phyloP scores from a whole-genome alignment of 2,888 invertebrate genomes.

The Conus canariensis region DNA sequence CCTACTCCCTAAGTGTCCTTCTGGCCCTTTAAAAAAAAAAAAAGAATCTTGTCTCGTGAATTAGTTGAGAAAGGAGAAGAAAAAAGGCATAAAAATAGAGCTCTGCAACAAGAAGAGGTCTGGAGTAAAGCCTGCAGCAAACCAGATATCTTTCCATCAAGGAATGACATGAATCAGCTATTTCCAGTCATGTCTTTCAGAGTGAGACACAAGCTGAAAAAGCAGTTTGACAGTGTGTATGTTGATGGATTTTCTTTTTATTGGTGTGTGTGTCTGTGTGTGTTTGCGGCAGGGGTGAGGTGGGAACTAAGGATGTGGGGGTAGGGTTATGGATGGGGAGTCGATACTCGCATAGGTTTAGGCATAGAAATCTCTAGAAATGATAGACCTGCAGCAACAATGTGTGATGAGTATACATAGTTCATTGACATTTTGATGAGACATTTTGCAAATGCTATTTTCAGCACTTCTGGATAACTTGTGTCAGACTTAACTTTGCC shows the following conservation, averaged over 20 bases:
- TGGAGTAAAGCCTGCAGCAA: not conserved
- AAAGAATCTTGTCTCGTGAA: not conserved
- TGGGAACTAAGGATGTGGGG: not conserved
- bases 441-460: too few species aligned
- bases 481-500: too few species aligned
- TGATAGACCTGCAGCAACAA: too few species aligned
- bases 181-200: slow-evolving; percentile 16
- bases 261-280: not conserved
- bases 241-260: not conserved
- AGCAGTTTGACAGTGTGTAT: slow-evolving; percentile 23
- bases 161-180: not conserved
- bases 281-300: not conserved
- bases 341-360: too few species aligned
- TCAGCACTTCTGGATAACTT: too few species aligned
- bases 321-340: too few species aligned
- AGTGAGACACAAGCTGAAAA: slow-evolving; percentile 1
- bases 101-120: not conserved
- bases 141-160: not conserved
- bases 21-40: not conserved
- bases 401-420: too few species aligned
- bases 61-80: not conserved
- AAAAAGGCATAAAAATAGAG: not conserved
- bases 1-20: too few species aligned
- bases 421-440: too few species aligned
- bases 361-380: too few species aligned